These are phyloP conservation scores for Radopholus similis DNA, from an alignment of 1,140 invertebrate genomes.

Conservation along the genomic window DNA sequence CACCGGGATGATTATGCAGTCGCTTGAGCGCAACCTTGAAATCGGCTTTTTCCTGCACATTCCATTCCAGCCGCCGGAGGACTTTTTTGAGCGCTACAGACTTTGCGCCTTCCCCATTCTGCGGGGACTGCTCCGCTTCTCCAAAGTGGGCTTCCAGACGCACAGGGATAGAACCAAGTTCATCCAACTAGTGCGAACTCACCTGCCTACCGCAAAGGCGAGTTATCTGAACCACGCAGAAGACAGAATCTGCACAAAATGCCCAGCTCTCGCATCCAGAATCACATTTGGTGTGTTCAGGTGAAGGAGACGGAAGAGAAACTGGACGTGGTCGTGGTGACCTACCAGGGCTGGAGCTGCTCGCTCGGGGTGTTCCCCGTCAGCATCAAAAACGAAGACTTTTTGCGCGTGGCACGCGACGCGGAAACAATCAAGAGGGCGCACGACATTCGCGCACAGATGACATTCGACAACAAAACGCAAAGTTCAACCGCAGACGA, in stretches of 20 bases:
- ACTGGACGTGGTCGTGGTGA: conserved; percentile 54
- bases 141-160: conserved; percentile 60
- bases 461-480: conserved; percentile 27
- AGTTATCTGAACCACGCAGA: not conserved
- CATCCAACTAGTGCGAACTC: conserved; percentile 45
- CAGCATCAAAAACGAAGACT: conserved; percentile 58
- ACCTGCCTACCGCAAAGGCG: conserved; percentile 19
- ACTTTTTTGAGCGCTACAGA: conserved; percentile 55
- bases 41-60: conserved; percentile 60
- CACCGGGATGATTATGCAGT: conserved; percentile 58
- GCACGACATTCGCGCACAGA: conserved; percentile 49
- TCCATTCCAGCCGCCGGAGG: conserved; percentile 57
- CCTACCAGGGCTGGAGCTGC: conserved; percentile 57
- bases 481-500: conserved; percentile 41
- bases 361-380: conserved; percentile 59
- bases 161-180: conserved; percentile 56
- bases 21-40: conserved; percentile 55
- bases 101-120: conserved; percentile 51
- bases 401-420: conserved; percentile 46
- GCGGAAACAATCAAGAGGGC: conserved; percentile 44
- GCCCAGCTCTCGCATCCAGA: too few species aligned
- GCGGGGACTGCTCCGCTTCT: conserved; percentile 53
- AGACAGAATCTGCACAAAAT: not conserved
- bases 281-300: not conserved
- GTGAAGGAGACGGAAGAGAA: conserved; percentile 43